Percentiles rank a stretch among this genome's conserved stretches.
These are phyloP conservation scores for Serranus cabrilla DNA, from an alignment of 2,797 vertebrate species.

Conservation along the genomic window DNA sequence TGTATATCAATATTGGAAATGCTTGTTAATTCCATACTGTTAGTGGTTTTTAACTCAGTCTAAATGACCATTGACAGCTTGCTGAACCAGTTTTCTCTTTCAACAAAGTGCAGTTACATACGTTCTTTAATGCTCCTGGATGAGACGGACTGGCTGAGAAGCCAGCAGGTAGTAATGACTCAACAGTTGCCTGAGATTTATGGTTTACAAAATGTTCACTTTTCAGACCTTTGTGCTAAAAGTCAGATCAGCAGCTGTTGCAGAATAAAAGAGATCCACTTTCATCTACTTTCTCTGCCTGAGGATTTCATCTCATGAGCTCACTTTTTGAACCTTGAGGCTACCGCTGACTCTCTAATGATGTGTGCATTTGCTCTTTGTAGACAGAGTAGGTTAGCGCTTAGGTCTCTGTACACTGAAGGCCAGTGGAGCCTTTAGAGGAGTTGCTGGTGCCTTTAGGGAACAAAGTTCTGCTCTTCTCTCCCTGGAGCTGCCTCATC, in stretches of 20 bases:
- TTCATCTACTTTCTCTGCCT: constrained; percentile 43
- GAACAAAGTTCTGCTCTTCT: constrained; percentile 23
- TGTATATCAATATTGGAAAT: too few species aligned
- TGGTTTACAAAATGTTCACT: constrained; percentile 21
- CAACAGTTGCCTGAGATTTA: constrained; percentile 15
- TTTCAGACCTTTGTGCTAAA: constrained; percentile 24
- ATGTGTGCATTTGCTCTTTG: constrained; percentile 47
- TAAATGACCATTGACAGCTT: too few species aligned
- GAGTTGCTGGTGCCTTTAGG: background rate
- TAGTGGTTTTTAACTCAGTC: too few species aligned
- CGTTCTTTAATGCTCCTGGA: too few species aligned
- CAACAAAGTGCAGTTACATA: too few species aligned
- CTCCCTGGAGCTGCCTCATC: background rate
- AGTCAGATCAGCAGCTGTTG: constrained; percentile 6
- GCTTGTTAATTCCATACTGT: too few species aligned
- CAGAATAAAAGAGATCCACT: constrained; percentile 17
- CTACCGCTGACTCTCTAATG: constrained; percentile 39
- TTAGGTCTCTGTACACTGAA: constrained; percentile 1
- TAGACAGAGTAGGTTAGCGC: constrained; percentile 35
- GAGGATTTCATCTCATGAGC: constrained; percentile 46
- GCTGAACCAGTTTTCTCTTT: too few species aligned
- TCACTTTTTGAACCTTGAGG: constrained; percentile 35
- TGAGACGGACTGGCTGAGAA: background rate
- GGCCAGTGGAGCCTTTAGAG: background rate
- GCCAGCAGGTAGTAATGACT: constrained; percentile 1